A percentile compares a stretch with the other conserved stretches of the same genome.
Conservation (phyloP, 1,140 invertebrate genomes). For the Antheraea pernyi region DNA sequence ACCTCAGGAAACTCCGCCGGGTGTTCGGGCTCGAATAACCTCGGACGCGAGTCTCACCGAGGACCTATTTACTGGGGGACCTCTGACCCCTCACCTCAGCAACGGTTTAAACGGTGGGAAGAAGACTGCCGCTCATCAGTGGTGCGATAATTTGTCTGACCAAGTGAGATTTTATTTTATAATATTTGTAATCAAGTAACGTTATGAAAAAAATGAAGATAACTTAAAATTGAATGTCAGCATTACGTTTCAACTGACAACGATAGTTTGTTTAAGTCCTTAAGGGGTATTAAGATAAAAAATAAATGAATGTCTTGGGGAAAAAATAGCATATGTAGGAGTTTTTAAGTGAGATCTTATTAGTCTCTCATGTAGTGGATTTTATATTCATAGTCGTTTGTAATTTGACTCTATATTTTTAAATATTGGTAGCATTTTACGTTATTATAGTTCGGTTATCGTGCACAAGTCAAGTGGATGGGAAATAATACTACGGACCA, state of each 20-base stretch:
- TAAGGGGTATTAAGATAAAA: background rate
- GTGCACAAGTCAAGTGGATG: too few relatives aligned
- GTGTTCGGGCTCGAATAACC: constrained; percentile 44
- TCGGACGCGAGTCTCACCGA: constrained; percentile 66
- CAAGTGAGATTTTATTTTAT: constrained; percentile 66
- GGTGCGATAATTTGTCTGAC: constrained; percentile 79
- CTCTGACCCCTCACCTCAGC: constrained; percentile 70
- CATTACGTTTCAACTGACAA: background rate
- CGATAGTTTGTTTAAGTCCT: background rate
- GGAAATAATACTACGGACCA: too few relatives aligned
- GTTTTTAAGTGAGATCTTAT: too few relatives aligned
- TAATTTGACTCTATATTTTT: too few relatives aligned
- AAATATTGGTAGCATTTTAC: too few relatives aligned
- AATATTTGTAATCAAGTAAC: background rate
- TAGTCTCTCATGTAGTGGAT: too few relatives aligned
- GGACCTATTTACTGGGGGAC: constrained; percentile 69
- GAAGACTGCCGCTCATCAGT: constrained; percentile 77
- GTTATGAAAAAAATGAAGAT: background rate
- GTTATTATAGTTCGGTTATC: too few relatives aligned
- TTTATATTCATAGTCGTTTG: too few relatives aligned
- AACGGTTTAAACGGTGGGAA: constrained; percentile 77
- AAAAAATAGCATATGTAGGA: background rate
- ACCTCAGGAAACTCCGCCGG: constrained; percentile 61
- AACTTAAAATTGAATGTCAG: background rate
- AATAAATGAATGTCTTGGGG: background rate